Conservation (phyloP, 2,888 invertebrate species). For the Himalopsyche japonica region DNA sequence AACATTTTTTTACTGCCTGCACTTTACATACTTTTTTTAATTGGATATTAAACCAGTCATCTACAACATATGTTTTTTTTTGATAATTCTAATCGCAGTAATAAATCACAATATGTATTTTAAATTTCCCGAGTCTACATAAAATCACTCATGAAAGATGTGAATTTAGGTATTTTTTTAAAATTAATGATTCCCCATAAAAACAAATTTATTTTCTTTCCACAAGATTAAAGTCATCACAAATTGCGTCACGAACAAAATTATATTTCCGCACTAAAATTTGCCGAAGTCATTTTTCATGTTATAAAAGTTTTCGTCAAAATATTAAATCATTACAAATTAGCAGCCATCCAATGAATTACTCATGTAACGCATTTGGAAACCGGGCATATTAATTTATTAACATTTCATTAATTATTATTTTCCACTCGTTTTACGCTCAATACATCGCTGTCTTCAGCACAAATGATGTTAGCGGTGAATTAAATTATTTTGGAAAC, state of each 20-base stretch:
- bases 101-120: not conserved
- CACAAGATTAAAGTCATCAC: not conserved
- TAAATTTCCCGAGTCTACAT: not conserved
- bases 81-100: not conserved
- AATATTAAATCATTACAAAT: conserved; percentile 29
- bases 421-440: not conserved
- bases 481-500: no score
- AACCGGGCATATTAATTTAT: not conserved
- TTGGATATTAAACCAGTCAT: no score
- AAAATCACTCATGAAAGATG: not conserved
- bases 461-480: no score
- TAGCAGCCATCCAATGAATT: conserved; percentile 9
- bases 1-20: not conserved
- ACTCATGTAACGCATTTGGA: not conserved
- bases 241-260: not conserved
- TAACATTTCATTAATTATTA: not conserved
- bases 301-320: conserved; percentile 20
- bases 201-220: not conserved
- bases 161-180: not conserved
- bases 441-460: no score
- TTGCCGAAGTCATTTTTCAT: conserved; percentile 16
- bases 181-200: not conserved
- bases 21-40: no score
- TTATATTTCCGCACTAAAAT: conserved; percentile 21
- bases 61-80: no score